These are phyloP conservation scores for Idaea dimidiata DNA, from an alignment of 2,888 invertebrate species.

Conservation along the genomic window DNA sequence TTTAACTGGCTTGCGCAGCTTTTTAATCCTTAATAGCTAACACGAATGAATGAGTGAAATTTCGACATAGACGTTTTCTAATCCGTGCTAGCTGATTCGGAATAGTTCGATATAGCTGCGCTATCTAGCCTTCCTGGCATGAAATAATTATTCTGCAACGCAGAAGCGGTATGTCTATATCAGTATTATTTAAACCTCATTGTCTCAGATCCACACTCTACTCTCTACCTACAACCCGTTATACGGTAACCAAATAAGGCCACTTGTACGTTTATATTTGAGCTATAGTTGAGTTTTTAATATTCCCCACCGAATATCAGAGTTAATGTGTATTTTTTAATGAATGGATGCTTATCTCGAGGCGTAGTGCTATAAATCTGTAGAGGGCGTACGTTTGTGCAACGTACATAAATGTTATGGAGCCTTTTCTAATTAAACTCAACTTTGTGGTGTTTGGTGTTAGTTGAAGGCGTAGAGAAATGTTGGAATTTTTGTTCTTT, in stretches of 20 bases:
- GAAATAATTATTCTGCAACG: background rate
- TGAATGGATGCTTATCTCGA: slow-evolving; percentile 77
- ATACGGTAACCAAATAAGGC: background rate
- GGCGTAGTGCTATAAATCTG: slow-evolving; percentile 72
- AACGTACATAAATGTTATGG: slow-evolving; percentile 72
- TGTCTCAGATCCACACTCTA: background rate
- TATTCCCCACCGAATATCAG: slow-evolving; percentile 25
- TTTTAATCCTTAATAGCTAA: no score
- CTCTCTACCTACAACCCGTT: background rate
- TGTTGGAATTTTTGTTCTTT: background rate
- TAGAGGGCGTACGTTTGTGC: slow-evolving; percentile 67
- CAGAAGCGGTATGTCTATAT: background rate
- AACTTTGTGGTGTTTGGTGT: slow-evolving; percentile 39
- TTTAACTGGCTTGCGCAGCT: no score
- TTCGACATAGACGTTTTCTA: no score
- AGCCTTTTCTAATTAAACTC: slow-evolving; percentile 78
- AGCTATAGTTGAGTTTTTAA: slow-evolving; percentile 20
- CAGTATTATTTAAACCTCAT: background rate
- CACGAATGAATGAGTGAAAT: no score
- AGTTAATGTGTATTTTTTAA: slow-evolving; percentile 58
- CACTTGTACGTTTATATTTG: slow-evolving; percentile 42
- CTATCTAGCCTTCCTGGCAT: no score
- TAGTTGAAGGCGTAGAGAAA: slow-evolving; percentile 16
- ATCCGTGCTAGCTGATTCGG: no score
- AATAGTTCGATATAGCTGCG: no score